A percentile compares a stretch with the other conserved stretches of the same genome.
These are phyloP conservation scores for Leptinotarsa rubiginosa DNA, from an alignment of 2,888 invertebrate species.

Conservation along the genomic window DNA sequence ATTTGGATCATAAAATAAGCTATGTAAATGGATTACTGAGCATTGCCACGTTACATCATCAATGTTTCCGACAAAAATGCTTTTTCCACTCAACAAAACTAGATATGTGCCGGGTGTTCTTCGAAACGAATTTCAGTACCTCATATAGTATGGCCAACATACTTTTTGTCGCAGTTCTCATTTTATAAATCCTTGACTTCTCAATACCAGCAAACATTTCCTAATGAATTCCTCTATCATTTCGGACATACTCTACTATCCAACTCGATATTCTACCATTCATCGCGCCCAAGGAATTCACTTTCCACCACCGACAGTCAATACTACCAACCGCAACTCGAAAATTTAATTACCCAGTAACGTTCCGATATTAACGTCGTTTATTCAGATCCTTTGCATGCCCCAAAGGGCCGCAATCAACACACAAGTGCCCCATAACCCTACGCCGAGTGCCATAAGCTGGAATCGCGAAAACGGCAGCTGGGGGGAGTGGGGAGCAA, in stretches of 20 bases:
- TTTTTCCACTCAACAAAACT: no score
- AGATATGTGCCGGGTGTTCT: no score
- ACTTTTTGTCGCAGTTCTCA: no score
- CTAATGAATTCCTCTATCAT: neutral
- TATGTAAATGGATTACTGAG: no score
- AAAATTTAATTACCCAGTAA: constrained; percentile 44
- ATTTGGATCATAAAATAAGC: no score
- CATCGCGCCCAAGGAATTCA: constrained; percentile 28
- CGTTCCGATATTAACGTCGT: constrained; percentile 43
- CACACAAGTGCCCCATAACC: constrained; percentile 38
- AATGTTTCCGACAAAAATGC: no score
- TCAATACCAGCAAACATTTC: no score
- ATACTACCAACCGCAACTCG: constrained; percentile 32
- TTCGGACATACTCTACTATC: neutral
- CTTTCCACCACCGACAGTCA: constrained; percentile 35
- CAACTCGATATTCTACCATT: neutral
- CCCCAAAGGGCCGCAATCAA: constrained; percentile 45
- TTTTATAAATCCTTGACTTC: no score
- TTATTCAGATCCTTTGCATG: constrained; percentile 43
- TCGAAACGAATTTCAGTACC: no score
- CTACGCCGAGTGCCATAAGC: constrained; percentile 24
- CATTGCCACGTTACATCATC: no score
- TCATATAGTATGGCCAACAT: no score
- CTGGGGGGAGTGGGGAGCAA: neutral
- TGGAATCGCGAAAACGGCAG: constrained; percentile 3